Evolutionary conservation across 2,113 vertebrate genomes (phyloP), one percentile per base, ranked within the genome.

Genomic region (Zootoca vivipara): DNA sequence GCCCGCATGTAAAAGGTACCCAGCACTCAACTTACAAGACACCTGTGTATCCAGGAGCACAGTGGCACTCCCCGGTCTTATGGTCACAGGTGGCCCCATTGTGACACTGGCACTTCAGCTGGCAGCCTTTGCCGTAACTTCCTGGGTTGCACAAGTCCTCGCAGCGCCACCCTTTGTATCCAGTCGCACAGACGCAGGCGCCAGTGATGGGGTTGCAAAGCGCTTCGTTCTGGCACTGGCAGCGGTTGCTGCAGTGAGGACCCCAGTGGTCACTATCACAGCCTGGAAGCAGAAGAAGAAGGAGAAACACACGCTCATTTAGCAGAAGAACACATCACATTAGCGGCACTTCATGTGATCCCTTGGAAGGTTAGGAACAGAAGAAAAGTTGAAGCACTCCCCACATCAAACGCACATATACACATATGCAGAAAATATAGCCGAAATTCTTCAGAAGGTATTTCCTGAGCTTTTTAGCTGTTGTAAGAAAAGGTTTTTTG

Each of bases 131-230:
- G 93, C 99, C 99, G 1, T 99, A 99, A 94, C 96, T 98, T 26
- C 98, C 98, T 0, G 97, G 96, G 3, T 98, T 97, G 3, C 99
- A 99, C 92, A 95, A 96, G 95, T 99, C 99, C 92, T 99, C 99
- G 2, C 99, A 99, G 77, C 99, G 98, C 99, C 99, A 99, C 30
- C 99, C 99, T 40, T 97, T 98, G 97, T 98, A 99, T 24, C 99
- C 99, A 0, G 98, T 98, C 0, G 98, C 98, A 69, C 99, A 99
- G 84, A 99, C 98, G 33, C 99, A 99, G 91, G 99, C 98, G 0
- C 99, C 99, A 0, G 99, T 99, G 97, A 99, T 99, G 94, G 99
- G 99, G 97, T 99, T 99, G 95, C 99, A 99, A 92, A 99, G 97
- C 4, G 98, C 99, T 15, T 96, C 98, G 0, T 99, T 99, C 95